Percentiles rank a stretch among this genome's conserved stretches.
These are phyloP conservation scores for Gadus chalcogrammus DNA, from an alignment of 2,113 vertebrate species.

Conservation along the genomic window DNA sequence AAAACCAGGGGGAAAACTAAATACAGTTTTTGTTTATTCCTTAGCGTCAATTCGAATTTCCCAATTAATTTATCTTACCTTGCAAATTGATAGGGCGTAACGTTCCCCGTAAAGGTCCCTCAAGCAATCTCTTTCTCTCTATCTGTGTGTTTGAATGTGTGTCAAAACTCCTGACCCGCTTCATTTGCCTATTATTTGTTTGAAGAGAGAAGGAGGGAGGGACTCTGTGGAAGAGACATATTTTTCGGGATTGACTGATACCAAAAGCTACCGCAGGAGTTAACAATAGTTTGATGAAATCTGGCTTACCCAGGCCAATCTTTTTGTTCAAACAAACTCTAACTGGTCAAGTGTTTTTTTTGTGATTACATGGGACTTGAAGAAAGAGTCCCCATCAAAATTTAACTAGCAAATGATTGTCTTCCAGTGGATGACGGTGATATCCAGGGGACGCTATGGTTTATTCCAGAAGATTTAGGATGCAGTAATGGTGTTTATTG, in stretches of 20 bases:
- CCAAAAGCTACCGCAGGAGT: neutral
- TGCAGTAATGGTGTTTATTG: constrained; percentile 39
- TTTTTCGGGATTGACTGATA: constrained; percentile 34
- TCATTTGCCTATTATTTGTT: constrained; percentile 79
- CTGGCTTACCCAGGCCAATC: neutral
- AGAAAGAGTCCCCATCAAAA: no score
- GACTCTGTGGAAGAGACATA: constrained; percentile 42
- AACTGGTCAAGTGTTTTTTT: no score
- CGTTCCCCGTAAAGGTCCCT: constrained; percentile 18
- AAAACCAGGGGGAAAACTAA: no score
- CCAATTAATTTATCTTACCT: constrained; percentile 59
- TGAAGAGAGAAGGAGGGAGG: constrained; percentile 56
- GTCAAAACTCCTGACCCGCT: constrained; percentile 65
- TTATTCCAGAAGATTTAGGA: neutral
- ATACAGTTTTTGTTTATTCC: no score
- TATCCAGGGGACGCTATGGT: no score
- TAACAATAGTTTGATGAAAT: neutral
- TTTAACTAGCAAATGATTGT: no score
- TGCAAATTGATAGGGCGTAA: constrained; percentile 20
- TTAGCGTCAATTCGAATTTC: neutral
- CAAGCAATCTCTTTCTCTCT: constrained; percentile 44
- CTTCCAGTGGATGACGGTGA: no score
- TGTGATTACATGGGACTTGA: no score
- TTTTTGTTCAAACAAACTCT: no score
- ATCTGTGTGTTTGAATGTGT: constrained; percentile 61